phyloP scores from a whole-genome alignment of 1,140 invertebrate genomes.

The Tetragonula clypearis region DNA sequence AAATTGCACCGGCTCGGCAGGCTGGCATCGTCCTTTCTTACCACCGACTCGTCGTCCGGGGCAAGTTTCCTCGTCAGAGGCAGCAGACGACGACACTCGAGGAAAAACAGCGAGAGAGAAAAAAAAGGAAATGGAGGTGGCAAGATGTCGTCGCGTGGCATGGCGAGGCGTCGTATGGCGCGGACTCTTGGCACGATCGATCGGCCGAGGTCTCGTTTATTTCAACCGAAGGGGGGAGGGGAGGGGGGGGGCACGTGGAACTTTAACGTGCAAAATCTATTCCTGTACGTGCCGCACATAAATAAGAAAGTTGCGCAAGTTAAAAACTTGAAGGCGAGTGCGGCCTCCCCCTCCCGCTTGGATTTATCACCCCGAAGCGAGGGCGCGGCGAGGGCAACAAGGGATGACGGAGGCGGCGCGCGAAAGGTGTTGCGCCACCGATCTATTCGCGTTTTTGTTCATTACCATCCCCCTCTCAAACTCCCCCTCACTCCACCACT shows the following conservation, averaged over 20 bases:
- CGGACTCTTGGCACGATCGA: conserved; percentile 13
- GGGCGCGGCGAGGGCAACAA: conserved; percentile 12
- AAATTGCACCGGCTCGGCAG: background rate
- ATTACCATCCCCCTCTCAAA: conserved; percentile 22
- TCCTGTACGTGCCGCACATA: conserved; percentile 72
- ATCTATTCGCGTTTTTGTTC: conserved; percentile 54
- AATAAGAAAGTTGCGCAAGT: conserved; percentile 77
- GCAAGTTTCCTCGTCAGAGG: background rate
- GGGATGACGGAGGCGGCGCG: background rate
- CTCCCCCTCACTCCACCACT: background rate
- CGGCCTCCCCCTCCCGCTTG: background rate
- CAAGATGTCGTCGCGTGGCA: background rate
- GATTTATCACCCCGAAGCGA: conserved; percentile 59
- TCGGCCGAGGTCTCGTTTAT: conserved; percentile 51
- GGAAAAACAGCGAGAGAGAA: background rate
- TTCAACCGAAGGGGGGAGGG: conserved; percentile 24
- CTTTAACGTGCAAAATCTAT: conserved; percentile 73
- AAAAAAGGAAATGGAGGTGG: background rate
- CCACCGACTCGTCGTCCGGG: too few species aligned
- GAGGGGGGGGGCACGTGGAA: conserved; percentile 32
- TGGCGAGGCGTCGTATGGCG: background rate
- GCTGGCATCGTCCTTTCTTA: too few species aligned
- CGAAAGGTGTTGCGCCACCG: conserved; percentile 5
- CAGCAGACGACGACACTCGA: too few species aligned
- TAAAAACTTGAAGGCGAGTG: conserved; percentile 72